Evolutionary conservation across 2,797 vertebrate species (phyloP), one percentile per base, ranked within the genome.

Genomic region (Pangasius djambal): DNA sequence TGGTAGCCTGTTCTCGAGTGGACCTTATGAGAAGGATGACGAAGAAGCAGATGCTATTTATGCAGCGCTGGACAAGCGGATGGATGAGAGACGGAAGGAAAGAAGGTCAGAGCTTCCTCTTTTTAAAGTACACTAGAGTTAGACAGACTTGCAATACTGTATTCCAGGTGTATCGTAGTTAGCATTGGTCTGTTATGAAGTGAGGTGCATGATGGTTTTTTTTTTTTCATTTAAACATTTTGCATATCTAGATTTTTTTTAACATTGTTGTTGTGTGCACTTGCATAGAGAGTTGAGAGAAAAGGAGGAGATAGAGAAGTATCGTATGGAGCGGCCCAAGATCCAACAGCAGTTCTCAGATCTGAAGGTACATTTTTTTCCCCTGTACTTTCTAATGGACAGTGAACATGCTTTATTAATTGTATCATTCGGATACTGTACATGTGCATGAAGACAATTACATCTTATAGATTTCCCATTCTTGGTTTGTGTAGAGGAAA

Each of bases 261-360:
- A 28, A 61, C 28, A 18, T 50, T 74, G 3, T 65, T 37, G 3
- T 40, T 85, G 25, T 31, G 34, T 18, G 0, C 34, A 83, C 34
- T 1, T 85, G 25, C 70, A 65, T 89, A 97, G 99, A 94, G 99
- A 99, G 91, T 97, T 98, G 92, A 97, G 98, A 89, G 99, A 99
- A 92, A 99, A 99, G 91, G 98, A 99, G 88, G 99, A 99, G 93
- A 99, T 99, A 7, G 98, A 99, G 93, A 99, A 99, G 89, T 99
- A 99, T 90, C 98, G 98, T 93, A 99, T 99, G 98, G 98, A 99
- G 69, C 95, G 98, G 34, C 99, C 99, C 63, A 99, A 99, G 94
- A 99, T 99, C 91, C 99, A 99, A 88, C 98, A 99, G 89, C 99
- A 99, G 91, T 99, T 99, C 91, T 99, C 99, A 16, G 99, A 99